Evolutionary conservation across 2,797 vertebrate species (phyloP), one percentile per base, ranked within the genome.

Genomic region (Catamblyrhynchus diadema): DNA sequence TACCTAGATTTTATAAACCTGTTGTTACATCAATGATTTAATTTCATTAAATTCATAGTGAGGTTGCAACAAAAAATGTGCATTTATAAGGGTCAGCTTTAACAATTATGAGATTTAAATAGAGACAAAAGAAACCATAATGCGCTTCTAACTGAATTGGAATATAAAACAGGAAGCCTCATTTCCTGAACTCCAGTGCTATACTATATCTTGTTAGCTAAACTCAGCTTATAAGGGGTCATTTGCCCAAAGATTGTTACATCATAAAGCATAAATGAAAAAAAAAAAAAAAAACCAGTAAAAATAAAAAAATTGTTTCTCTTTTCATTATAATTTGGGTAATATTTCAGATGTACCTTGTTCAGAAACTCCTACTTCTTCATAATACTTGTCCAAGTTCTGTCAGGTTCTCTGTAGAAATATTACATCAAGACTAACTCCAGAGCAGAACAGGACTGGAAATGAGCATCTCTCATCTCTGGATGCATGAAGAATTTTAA

Each of bases 101-200:
- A 87, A 37, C 41, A 78, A 88, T 95, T 77, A 71, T 77, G 88
- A 93, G 51, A 83, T 92, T 93, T 91, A 84, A 95, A 89, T 44
- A 70, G 48, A 90, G 73, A 92, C 65, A 85, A 70, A 92, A 96
- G 73, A 94, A 92, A 82, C 42, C 9, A 37, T 91, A 94, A 91
- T 51, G 73, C 25, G 62, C 44, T 86, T 82, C 56, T 94, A 96
- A 91, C 74, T 90, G 61, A 83, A 83, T 13, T 78, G 62, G 17
- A 66, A 93, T 81, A 62, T 27, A 74, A 86, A 94, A 22, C 41
- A 96, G 78, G 67, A 61, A 80, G 35, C 13, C 39, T 81, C 77
- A 75, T 86, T 96, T 95, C 93, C 91, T 93, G 80, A 90, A 88
- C 41, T 89, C 62, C 20, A 39, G 57, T 37, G 16, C 14, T 81